These are phyloP conservation scores for Scomber colias DNA, from an alignment of 2,113 vertebrate genomes.

Conservation along the genomic window DNA sequence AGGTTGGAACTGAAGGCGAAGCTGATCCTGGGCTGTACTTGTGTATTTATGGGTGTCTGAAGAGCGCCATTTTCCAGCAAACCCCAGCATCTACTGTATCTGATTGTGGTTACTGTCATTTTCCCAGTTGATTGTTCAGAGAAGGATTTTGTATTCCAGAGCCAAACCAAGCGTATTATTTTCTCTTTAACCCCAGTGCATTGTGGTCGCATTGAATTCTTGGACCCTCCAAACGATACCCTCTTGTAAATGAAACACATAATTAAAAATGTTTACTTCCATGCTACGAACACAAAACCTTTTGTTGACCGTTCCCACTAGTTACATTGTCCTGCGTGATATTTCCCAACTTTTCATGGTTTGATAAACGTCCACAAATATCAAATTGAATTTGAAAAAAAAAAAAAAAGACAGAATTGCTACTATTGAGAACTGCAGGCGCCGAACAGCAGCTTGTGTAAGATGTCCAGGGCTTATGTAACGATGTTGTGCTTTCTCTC, in stretches of 20 bases:
- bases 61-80: conserved; percentile 59
- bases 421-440: conserved; percentile 44
- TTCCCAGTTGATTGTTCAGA: conserved; percentile 66
- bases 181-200: conserved; percentile 68
- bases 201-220: conserved; percentile 67
- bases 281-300: conserved; percentile 63
- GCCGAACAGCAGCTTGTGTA: conserved; percentile 34
- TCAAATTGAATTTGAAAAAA: conserved; percentile 44
- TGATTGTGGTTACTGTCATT: conserved; percentile 71
- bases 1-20: conserved; percentile 34
- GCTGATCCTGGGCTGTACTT: conserved; percentile 51
- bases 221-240: conserved; percentile 60
- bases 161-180: conserved; percentile 75
- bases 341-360: conserved; percentile 65
- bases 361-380: conserved; percentile 57
- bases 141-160: conserved; percentile 55
- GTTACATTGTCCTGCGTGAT: conserved; percentile 27
- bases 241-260: conserved; percentile 72
- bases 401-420: conserved; percentile 29
- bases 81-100: conserved; percentile 63
- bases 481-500: conserved; percentile 36
- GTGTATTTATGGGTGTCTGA: conserved; percentile 64
- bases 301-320: conserved; percentile 62
- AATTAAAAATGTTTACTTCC: conserved; percentile 76
- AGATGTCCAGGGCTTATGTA: conserved; percentile 29